Evolutionary conservation across 2,888 invertebrate genomes (phyloP).

Genomic region (Marasmarcha lunaedactyla): DNA sequence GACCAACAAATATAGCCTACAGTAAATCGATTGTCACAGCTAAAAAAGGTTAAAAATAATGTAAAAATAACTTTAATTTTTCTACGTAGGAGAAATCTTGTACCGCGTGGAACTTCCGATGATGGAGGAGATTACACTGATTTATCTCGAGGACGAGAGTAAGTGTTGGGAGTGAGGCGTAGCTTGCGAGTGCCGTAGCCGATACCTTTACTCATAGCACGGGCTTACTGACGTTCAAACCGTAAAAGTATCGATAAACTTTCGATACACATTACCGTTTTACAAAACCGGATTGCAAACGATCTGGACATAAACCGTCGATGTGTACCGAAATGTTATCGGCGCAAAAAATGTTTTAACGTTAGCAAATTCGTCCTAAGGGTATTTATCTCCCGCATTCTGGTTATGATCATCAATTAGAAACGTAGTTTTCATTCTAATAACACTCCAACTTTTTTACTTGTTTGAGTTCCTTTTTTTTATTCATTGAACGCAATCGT

Average conservation of each 20-base stretch:
- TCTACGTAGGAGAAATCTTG: constrained; percentile 86
- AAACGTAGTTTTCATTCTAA: constrained; percentile 68
- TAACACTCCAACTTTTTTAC: constrained; percentile 65
- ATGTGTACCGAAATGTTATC: no score
- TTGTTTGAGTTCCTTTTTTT: constrained; percentile 40
- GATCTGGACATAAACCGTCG: no score
- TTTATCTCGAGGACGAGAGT: constrained; percentile 92
- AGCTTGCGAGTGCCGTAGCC: constrained; percentile 76
- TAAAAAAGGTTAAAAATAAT: constrained; percentile 29
- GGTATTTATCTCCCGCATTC: constrained; percentile 72
- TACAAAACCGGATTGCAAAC: no score
- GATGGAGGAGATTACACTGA: constrained; percentile 94
- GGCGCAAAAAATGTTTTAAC: no score
- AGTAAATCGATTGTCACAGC: constrained; percentile 18
- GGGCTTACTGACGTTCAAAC: no score
- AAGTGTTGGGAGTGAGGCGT: constrained; percentile 74
- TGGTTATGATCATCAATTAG: constrained; percentile 72
- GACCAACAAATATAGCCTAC: no score
- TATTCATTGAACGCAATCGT: constrained; percentile 58
- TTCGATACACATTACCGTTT: no score
- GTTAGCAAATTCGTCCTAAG: no score
- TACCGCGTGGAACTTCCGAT: constrained; percentile 93
- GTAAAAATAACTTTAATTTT: constrained; percentile 69
- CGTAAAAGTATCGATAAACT: no score
- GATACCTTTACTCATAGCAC: constrained; percentile 52